Evolutionary conservation across 2,888 invertebrate species (phyloP).

Genomic region (Panzeria rudis): DNA sequence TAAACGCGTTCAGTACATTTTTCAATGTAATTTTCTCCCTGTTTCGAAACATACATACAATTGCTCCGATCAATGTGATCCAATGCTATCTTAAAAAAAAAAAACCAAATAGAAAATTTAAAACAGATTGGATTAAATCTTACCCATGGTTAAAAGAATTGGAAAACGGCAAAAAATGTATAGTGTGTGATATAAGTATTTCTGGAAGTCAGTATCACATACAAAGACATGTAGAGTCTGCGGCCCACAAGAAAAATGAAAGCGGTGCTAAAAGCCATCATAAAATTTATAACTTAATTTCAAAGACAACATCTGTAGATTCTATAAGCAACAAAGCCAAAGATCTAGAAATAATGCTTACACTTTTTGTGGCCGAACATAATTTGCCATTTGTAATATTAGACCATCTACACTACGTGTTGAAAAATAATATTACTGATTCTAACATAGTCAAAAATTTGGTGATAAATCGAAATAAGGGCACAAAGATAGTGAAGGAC

Average conservation of each 20-base stretch:
- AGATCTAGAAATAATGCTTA: background rate
- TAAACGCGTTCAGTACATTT: no score
- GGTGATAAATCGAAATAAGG: background rate
- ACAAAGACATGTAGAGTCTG: background rate
- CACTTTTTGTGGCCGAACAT: background rate
- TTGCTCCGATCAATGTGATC: background rate
- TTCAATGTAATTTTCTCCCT: no score
- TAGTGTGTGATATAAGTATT: background rate
- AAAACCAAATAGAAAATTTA: background rate
- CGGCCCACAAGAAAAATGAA: background rate
- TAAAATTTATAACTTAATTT: background rate
- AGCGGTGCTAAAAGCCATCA: background rate
- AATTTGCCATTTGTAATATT: background rate
- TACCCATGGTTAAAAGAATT: background rate
- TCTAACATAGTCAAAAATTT: background rate
- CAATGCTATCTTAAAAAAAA: background rate
- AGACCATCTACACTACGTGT: background rate
- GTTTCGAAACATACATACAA: no score
- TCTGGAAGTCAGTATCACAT: slow-evolving; percentile 1
- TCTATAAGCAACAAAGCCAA: background rate
- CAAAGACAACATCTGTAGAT: background rate
- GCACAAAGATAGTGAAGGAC: background rate
- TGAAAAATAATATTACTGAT: slow-evolving; percentile 1
- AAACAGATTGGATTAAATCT: slow-evolving; percentile 4
- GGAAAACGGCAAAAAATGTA: background rate